A percentile compares a stretch with the other conserved stretches of the same genome.
phyloP scores from a whole-genome alignment of 2,113 vertebrate genomes.

The Apus apus region DNA sequence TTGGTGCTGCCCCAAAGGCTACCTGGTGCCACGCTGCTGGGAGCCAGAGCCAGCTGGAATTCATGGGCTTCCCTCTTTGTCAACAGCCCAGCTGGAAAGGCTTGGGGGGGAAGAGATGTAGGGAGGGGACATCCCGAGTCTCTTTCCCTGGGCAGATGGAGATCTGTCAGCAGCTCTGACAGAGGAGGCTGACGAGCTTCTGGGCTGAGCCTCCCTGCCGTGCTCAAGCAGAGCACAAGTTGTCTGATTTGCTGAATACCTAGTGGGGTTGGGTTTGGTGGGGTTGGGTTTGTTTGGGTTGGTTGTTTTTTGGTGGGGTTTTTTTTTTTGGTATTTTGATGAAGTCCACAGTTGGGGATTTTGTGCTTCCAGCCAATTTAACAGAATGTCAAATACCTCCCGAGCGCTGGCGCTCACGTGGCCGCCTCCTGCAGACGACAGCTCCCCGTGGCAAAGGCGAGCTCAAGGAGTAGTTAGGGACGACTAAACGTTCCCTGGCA shows the following conservation, averaged over 20 bases:
- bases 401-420: rapidly evolving
- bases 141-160: background rate
- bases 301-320: background rate
- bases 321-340: background rate
- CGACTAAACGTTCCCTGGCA: background rate
- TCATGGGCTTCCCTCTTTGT: background rate
- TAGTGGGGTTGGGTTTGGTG: no score
- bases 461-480: background rate
- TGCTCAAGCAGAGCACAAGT: background rate
- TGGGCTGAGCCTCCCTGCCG: background rate
- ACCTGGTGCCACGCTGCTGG: background rate
- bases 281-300: no score
- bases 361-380: background rate
- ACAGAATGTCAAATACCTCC: background rate
- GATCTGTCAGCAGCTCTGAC: background rate
- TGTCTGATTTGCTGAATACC: background rate
- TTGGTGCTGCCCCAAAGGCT: background rate
- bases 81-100: background rate
- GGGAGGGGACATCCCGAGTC: background rate
- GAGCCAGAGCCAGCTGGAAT: background rate
- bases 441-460: rapidly evolving
- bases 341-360: background rate
- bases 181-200: background rate
- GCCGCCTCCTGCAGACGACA: rapidly evolving
- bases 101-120: background rate